phyloP scores from a whole-genome alignment of 2,888 invertebrate genomes.

The Acleris literana region DNA sequence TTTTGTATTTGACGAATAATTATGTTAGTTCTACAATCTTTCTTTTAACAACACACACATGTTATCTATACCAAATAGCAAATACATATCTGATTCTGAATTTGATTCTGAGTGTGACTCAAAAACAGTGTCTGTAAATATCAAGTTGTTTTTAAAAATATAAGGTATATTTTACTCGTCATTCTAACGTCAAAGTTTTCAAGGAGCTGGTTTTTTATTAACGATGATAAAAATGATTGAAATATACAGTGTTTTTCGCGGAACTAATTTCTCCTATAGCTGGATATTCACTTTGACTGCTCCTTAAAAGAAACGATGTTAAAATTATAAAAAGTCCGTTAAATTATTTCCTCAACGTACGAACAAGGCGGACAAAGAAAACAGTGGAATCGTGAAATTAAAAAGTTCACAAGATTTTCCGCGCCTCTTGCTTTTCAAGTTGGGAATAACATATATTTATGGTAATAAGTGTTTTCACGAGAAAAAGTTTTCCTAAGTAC shows the following conservation, averaged over 20 bases:
- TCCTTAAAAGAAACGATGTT: conserved; percentile 25
- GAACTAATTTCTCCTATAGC: conserved; percentile 9
- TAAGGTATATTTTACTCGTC: too few species aligned
- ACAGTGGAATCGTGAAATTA: conserved; percentile 2
- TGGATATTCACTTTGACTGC: conserved; percentile 24
- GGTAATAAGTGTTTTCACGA: conserved; percentile 9
- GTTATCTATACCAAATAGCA: too few species aligned
- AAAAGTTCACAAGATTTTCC: conserved; percentile 4
- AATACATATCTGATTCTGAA: too few species aligned
- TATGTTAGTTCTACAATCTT: too few species aligned
- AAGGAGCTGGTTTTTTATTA: too few species aligned
- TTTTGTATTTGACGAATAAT: too few species aligned
- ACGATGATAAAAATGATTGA: not conserved
- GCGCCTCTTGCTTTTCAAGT: not conserved
- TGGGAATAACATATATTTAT: not conserved
- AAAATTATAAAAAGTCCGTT: conserved; percentile 36
- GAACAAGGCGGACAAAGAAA: conserved; percentile 24
- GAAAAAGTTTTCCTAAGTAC: not conserved
- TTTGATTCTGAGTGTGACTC: too few species aligned
- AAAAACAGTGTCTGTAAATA: too few species aligned
- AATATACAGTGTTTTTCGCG: conserved; percentile 4
- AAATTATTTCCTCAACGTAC: conserved; percentile 34
- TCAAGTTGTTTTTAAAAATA: too few species aligned
- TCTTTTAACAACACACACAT: too few species aligned
- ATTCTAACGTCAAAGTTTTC: too few species aligned